phyloP scores from a whole-genome alignment of 2,888 invertebrate species.

The Stenolophus ochropezus region DNA sequence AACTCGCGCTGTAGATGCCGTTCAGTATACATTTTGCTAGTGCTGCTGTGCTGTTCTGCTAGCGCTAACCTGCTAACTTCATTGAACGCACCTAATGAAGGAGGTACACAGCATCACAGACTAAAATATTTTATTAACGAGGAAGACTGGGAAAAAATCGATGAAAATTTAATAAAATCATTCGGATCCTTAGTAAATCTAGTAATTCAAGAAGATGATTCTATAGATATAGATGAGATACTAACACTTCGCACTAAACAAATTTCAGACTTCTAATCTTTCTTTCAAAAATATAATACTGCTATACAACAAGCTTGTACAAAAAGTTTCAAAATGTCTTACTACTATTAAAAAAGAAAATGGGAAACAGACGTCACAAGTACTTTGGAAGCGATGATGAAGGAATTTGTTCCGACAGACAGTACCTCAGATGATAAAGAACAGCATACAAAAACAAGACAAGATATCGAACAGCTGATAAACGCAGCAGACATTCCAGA shows the following conservation, averaged over 20 bases:
- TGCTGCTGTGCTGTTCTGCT: too few species aligned
- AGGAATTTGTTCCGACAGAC: not conserved
- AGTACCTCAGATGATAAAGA: not conserved
- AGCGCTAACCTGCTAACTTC: too few species aligned
- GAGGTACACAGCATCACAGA: not conserved
- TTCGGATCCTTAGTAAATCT: not conserved
- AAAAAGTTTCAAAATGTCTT: not conserved
- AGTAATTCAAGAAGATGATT: too few species aligned
- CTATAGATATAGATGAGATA: not conserved
- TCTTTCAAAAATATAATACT: too few species aligned
- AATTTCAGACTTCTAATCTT: too few species aligned
- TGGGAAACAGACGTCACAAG: not conserved
- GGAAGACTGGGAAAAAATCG: not conserved
- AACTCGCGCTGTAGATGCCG: too few species aligned
- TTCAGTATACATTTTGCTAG: too few species aligned
- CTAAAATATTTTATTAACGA: not conserved
- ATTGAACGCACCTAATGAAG: too few species aligned
- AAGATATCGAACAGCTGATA: not conserved
- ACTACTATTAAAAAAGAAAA: not conserved
- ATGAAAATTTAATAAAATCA: not conserved
- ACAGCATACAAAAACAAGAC: not conserved
- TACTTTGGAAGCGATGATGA: not conserved
- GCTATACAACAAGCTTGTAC: too few species aligned
- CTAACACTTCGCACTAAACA: too few species aligned
- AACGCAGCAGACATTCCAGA: not conserved